A percentile compares a stretch with the other conserved stretches of the same genome.
phyloP scores from a whole-genome alignment of 2,113 vertebrate genomes.

The Psephotus haematonotus region DNA sequence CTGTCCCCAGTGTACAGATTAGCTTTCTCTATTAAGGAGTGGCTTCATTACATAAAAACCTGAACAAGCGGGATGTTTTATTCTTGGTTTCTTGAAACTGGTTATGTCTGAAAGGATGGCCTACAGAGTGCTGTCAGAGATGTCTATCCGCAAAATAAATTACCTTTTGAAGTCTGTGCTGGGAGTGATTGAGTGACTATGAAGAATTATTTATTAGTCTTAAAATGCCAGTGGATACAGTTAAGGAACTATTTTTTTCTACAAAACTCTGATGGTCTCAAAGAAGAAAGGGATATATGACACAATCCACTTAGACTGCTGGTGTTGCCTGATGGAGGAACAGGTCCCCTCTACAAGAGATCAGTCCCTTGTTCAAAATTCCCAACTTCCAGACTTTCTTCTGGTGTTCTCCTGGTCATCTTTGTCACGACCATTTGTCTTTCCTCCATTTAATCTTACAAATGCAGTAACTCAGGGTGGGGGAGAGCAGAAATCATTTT shows the following conservation, averaged over 20 bases:
- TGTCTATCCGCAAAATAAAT: constrained; percentile 53
- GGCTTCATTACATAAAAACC: background rate
- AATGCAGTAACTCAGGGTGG: background rate
- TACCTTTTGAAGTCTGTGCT: constrained; percentile 6
- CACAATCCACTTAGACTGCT: background rate
- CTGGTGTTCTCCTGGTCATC: background rate
- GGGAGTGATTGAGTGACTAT: constrained; percentile 35
- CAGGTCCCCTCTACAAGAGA: background rate
- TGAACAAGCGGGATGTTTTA: background rate
- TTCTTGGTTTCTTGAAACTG: background rate
- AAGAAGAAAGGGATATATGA: background rate
- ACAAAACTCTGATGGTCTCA: background rate
- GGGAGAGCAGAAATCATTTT: background rate
- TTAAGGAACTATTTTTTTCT: constrained; percentile 31
- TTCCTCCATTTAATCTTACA: background rate
- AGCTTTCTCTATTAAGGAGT: background rate
- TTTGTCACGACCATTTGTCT: background rate
- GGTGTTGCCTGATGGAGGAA: background rate
- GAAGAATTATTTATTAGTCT: constrained; percentile 58
- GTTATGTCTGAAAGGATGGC: background rate
- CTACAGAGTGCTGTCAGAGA: constrained; percentile 18
- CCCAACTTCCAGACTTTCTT: background rate
- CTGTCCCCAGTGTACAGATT: background rate
- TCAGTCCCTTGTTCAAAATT: background rate
- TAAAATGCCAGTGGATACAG: constrained; percentile 42